phyloP scores from a whole-genome alignment of 2,797 vertebrate species.

The Anniella stebbinsi region DNA sequence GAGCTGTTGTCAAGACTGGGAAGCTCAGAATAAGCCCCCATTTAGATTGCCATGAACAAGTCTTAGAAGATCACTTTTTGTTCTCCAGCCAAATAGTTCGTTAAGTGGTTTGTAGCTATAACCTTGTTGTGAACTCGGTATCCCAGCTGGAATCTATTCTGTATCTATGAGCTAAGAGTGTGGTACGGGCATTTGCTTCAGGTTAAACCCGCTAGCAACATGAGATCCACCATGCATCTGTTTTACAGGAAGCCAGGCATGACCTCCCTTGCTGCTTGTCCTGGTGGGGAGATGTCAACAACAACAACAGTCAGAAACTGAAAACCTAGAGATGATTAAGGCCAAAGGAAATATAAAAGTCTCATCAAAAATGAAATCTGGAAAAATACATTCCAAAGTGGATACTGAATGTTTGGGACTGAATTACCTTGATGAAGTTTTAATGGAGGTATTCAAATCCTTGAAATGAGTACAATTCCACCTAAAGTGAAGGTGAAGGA shows the following conservation, averaged over 20 bases:
- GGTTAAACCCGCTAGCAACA: constrained; percentile 25
- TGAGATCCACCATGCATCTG: constrained; percentile 13
- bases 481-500: neutral
- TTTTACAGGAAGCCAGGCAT: constrained; percentile 34
- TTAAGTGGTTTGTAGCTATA: constrained; percentile 19
- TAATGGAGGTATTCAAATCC: neutral
- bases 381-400: neutral
- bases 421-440: neutral
- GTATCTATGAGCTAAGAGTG: constrained; percentile 5
- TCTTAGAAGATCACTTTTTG: constrained; percentile 4
- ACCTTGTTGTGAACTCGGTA: constrained; percentile 26
- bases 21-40: neutral
- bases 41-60: neutral
- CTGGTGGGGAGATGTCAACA: constrained; percentile 10
- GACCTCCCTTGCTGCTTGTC: constrained; percentile 18
- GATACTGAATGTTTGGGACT: neutral
- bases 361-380: neutral
- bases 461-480: neutral
- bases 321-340: neutral
- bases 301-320: constrained; percentile 5
- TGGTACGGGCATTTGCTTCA: constrained; percentile 21
- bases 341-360: neutral
- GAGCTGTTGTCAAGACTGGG: neutral
- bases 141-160: constrained; percentile 36
- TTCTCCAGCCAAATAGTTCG: constrained; percentile 21